phyloP scores from a whole-genome alignment of 2,797 vertebrate species.

The Cynopterus sphinx region DNA sequence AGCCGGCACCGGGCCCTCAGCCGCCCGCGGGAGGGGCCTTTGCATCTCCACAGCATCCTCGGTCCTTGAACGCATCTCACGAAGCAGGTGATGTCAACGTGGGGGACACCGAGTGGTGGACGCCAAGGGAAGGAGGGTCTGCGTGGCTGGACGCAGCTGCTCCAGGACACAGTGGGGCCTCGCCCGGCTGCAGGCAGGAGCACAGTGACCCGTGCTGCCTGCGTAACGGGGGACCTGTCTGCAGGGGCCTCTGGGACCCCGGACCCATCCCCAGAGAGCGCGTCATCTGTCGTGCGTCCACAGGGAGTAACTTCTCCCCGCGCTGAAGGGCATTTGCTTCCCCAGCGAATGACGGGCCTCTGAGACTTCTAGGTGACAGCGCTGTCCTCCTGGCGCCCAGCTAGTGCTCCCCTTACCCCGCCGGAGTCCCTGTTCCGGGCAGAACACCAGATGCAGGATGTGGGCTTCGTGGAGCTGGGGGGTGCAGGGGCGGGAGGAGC shows the following conservation, averaged over 20 bases:
- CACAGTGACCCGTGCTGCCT: neutral
- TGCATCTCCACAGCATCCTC: slow-evolving; percentile 64
- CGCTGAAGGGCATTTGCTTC: rapidly evolving
- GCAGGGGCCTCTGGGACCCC: neutral
- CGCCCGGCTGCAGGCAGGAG: neutral
- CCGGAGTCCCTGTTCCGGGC: neutral
- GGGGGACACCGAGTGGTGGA: slow-evolving; percentile 28
- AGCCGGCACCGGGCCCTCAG: neutral
- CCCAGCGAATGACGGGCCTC: neutral
- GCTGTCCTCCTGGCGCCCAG: rapidly evolving
- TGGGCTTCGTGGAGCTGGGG: too few species aligned
- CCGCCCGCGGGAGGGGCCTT: slow-evolving; percentile 32
- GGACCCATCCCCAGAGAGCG: neutral
- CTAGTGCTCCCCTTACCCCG: neutral
- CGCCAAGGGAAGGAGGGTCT: slow-evolving; percentile 35
- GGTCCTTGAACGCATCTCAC: slow-evolving; percentile 52
- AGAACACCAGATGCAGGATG: neutral
- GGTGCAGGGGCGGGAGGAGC: too few species aligned
- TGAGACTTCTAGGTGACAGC: neutral
- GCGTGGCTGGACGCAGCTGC: neutral
- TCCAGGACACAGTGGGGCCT: neutral
- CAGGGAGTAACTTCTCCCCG: neutral
- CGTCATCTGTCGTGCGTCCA: neutral
- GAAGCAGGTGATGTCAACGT: slow-evolving; percentile 56
- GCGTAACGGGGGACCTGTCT: neutral